phyloP scores from a whole-genome alignment of 2,888 invertebrate genomes.

The Caenorhabditis sp. region DNA sequence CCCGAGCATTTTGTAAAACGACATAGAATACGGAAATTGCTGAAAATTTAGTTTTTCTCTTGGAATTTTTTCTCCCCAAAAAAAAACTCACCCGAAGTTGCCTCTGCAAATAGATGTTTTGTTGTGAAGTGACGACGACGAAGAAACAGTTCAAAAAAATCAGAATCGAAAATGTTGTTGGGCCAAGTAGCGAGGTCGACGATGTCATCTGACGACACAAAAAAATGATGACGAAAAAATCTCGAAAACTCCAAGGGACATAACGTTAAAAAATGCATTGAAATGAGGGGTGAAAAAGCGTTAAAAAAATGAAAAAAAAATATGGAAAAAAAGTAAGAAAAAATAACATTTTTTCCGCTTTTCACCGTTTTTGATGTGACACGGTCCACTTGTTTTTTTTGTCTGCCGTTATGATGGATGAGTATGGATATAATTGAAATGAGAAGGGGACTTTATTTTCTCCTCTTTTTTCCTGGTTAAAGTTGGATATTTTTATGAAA shows the following conservation, averaged over 20 bases:
- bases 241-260: not conserved
- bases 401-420: not conserved
- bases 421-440: no score
- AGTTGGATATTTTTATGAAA: no score
- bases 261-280: not conserved
- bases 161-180: not conserved
- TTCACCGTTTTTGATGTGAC: not conserved
- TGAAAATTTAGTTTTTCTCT: conserved; percentile 29
- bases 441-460: no score
- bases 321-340: not conserved
- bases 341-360: no score
- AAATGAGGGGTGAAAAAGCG: not conserved
- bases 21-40: conserved; percentile 61
- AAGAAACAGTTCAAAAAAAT: not conserved
- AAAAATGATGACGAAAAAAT: no score
- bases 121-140: not conserved
- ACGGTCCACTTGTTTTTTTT: not conserved
- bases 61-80: not conserved
- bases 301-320: not conserved
- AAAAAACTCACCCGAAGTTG: conserved; percentile 16
- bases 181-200: not conserved
- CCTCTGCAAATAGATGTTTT: not conserved
- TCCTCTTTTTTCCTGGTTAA: no score
- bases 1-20: conserved; percentile 56
- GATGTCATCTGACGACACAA: not conserved